Evolutionary conservation across 2,888 invertebrate species (phyloP), one percentile per base, ranked within the genome.

Genomic region (Caenorhabditis macrosperma): DNA sequence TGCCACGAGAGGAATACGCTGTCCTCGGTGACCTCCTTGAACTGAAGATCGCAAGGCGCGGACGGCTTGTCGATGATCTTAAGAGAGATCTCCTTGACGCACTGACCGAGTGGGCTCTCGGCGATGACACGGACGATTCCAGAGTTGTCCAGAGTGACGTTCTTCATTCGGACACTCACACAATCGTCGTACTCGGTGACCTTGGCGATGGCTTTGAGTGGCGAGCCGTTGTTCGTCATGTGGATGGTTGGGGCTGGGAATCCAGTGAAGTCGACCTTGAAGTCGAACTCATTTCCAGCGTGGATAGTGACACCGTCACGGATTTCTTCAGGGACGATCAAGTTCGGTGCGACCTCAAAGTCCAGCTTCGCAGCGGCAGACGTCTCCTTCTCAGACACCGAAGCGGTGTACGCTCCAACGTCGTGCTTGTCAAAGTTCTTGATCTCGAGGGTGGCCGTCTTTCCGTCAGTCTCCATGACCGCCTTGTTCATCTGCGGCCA

Each of bases 41-140:
- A 84, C 50, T 74, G 72, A 0, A 89, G 41, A 44, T 84, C 81
- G 12, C 46, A 17, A 33, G 89, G 89, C n/a, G 84, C 82, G 20
- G 85, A 74, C 35, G 89, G 89, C 9, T 81, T 86, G 52, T 88
- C 88, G 33, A 88, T 71, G 22, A 89, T 85, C 28, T 78, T 82
- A 17, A 89, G 64, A n/a, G 81, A 52, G 28, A 83, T 77, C 55
- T 79, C 74, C 57, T 81, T 78, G 35, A 77, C 41, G 50, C 81
- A 66, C 33, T 76, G 71, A 12, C 83, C 83, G 33, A 78, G 57
- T 22, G 67, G 50, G 46, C 79, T 83, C 41, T 82, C 81, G 38
- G 82, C 83, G 88, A 93, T 94, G 30, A 95, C 91, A 20, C 93
- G 94, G 87, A 95, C 95, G 0, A 90, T 92, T 44, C 95, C 95